Base-by-base conservation (phyloP, 1,140 invertebrate species). In the Notospermus geniculatus region DNA sequence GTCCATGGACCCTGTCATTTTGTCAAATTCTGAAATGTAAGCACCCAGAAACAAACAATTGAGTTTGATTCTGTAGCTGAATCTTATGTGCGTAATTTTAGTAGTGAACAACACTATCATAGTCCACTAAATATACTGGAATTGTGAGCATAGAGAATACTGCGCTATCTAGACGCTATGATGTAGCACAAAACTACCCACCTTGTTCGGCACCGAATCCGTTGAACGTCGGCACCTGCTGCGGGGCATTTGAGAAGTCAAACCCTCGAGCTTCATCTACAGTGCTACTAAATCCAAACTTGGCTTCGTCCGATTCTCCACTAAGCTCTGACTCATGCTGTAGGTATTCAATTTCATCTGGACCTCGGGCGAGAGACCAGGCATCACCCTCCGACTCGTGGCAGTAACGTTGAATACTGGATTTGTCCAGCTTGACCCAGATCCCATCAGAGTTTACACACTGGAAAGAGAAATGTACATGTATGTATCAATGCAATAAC, bases 391-490 rank as follows among this genome's bases (percentile, higher is more conserved):
- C 81, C 19, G 82, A 82, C 54, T 86, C 86, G 67, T 89, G 89
- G 70, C 89, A 90, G 75, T 87, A 90, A 72, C 88, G 87, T 2
- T 83, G 81, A 23, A 85, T 84, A 55, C 71, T 75, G 53, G 96
- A 92, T 0, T 87, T 84, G 60, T 89, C 91, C 36, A 99, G 80
- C 46, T 93, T 86, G 30, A 98, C 82, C 96, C 96, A 99, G 0
- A 93, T 87, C 0, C 96, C 95, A 79, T 99, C 96, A 67, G 91
- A 91, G 80, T 98, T 99, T 65, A 91, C 88, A 63, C 95, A 86
- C 89, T 95, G 71, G 43, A 62, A 63, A 58, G 32, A 69, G 9
- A 9, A 27, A 50, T 50, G 4, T 50, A n/a, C 4, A 50, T 27
- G 11, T 50, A 27, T 9, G n/a, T 7, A 50, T 50, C 5, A 19